Evolutionary conservation across 1,140 invertebrate genomes (phyloP), one percentile per base, ranked within the genome.

Genomic region (Aphidius gifuensis): DNA sequence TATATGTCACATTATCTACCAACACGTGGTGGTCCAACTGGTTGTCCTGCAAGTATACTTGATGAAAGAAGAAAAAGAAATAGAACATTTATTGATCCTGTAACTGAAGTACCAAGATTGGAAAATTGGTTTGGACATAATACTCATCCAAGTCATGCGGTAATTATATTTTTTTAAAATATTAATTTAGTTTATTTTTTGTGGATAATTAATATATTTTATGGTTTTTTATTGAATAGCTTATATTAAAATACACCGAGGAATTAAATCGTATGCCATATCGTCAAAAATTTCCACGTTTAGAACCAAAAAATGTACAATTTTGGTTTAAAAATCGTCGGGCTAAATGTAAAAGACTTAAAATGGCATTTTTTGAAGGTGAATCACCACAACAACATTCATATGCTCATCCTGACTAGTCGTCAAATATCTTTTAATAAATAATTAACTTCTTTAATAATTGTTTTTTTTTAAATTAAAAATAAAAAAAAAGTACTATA

Each of bases 101-200:
- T 98, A 9, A 95, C 94, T 32, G 97, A 99, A 85, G 96, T 99
- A 51, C 96, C 96, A 5, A 87, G 94, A 67, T 83, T 99, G 60
- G 96, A 98, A 76, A 92, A 94, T 73, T 98, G 96, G 96, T 98
- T 98, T 75, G 87, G 89, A n/a, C 87, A 94, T 73, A 97, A 98
- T 81, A 98, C 96, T 39, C 96, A 98, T 82, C 96, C 96, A 47
- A 96, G 94, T 67, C 95, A 97, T 76, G 95, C 80, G 71, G 80
- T 81, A 74, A 64, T 68, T 71, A 63, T 23, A 11, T 55, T 62
- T 63, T 39, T 43, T 47, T 11, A 2, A 2, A 39, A 60, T 50
- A 60, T 43, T 54, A 2, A 21, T 1, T 43, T 38, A 1, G 2
- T 32, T 53, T 11, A 53, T 32, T 53, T n/a, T 4, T 4, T 23